Percentiles rank a stretch among this genome's conserved stretches.
Evolutionary conservation across 1,140 invertebrate species (phyloP).

Genomic region (Carcinoscorpius rotundicauda): DNA sequence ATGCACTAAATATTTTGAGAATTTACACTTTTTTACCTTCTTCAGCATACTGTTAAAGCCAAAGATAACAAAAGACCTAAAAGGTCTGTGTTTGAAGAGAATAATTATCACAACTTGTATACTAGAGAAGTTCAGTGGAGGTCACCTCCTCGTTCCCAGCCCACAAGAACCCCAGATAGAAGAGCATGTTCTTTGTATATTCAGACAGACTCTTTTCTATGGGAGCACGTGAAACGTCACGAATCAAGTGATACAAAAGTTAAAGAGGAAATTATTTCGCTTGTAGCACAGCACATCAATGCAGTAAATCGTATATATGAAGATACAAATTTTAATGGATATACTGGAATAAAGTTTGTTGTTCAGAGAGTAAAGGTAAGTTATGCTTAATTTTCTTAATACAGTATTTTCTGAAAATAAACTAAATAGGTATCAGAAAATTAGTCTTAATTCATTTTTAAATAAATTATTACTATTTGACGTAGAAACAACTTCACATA

Average conservation of each 20-base stretch:
- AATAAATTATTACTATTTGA: too few species aligned
- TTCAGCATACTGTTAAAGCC: conserved; percentile 6
- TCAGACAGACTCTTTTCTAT: conserved; percentile 94
- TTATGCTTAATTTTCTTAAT: conserved; percentile 8
- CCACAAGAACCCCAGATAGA: conserved; percentile 8
- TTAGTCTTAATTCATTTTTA: too few species aligned
- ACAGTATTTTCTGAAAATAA: neutral
- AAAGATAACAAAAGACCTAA: neutral
- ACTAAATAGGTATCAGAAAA: neutral
- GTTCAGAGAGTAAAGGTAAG: conserved; percentile 87
- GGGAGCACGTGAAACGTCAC: conserved; percentile 67
- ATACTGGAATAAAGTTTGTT: conserved; percentile 94
- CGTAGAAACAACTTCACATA: too few species aligned
- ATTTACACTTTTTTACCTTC: conserved; percentile 4
- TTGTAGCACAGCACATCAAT: conserved; percentile 96
- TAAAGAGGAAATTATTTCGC: conserved; percentile 87
- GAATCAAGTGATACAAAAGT: conserved; percentile 56
- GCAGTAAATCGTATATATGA: conserved; percentile 97
- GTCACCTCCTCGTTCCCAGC: neutral
- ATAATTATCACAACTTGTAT: conserved; percentile 15
- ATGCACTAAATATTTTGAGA: too few species aligned
- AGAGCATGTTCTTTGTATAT: conserved; percentile 56
- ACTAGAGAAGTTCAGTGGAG: conserved; percentile 16
- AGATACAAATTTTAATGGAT: conserved; percentile 85
- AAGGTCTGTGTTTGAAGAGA: too few species aligned